Evolutionary conservation across 2,113 vertebrate genomes (phyloP).

Genomic region (Petroica traversi): DNA sequence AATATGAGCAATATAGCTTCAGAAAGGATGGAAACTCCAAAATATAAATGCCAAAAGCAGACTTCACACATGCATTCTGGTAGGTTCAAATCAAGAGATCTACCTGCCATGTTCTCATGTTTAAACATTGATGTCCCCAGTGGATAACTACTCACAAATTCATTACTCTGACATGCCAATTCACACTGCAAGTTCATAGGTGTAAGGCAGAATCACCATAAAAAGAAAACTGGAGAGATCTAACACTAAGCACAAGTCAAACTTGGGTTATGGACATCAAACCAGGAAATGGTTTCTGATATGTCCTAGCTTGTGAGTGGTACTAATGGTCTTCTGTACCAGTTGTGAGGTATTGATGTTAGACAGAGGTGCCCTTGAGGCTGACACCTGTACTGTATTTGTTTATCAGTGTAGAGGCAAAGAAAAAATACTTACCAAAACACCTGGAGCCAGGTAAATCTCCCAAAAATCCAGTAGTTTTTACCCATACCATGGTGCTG

Average conservation of each 20-base stretch:
- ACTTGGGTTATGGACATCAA: not conserved
- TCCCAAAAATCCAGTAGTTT: not conserved
- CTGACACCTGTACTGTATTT: not conserved
- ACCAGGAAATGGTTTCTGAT: not conserved
- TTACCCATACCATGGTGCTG: not conserved
- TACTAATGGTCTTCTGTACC: not conserved
- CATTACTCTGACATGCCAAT: not conserved
- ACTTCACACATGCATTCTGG: rapidly evolving
- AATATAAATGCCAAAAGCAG: not conserved
- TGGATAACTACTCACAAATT: not conserved
- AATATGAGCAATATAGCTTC: not conserved
- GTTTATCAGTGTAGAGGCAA: not conserved
- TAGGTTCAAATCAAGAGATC: not conserved
- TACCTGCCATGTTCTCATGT: not conserved
- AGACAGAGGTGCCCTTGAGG: not conserved
- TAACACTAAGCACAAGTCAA: not conserved
- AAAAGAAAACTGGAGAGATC: not conserved
- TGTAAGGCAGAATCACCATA: not conserved
- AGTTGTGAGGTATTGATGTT: not conserved
- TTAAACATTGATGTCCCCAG: not conserved
- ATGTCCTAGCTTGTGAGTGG: not conserved
- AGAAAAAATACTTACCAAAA: not conserved
- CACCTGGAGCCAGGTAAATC: not conserved
- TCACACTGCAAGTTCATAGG: not conserved
- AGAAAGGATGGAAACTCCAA: not conserved